phyloP scores from a whole-genome alignment of 2,888 invertebrate species.

The Xanthorhoe spadicearia region DNA sequence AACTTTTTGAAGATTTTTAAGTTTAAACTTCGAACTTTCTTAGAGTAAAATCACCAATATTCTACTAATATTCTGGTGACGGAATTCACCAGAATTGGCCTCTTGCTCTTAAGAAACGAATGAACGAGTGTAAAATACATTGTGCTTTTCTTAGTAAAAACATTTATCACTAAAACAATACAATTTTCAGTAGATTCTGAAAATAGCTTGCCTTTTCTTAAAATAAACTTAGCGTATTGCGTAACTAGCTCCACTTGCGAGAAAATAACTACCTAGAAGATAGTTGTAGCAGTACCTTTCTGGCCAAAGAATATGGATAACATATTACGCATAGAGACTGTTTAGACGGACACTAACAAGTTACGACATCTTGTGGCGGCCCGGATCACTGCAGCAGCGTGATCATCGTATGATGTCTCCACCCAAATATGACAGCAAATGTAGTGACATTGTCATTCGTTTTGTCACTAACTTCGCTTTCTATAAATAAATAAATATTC shows the following conservation, averaged over 20 bases:
- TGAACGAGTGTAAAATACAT: background rate
- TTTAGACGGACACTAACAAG: no score
- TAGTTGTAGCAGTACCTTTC: constrained; percentile 13
- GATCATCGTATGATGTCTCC: no score
- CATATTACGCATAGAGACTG: background rate
- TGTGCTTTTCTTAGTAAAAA: background rate
- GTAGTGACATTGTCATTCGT: no score
- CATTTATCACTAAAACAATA: background rate
- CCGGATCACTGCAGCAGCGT: no score
- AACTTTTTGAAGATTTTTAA: no score
- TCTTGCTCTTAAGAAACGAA: no score
- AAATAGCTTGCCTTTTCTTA: constrained; percentile 12
- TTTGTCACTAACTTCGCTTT: no score
- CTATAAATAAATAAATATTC: no score
- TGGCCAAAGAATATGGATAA: background rate
- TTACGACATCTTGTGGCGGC: no score
- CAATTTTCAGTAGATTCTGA: background rate
- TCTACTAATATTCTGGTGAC: no score
- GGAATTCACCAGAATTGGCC: no score
- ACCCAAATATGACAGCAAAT: no score
- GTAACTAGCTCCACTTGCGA: constrained; percentile 13
- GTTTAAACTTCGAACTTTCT: background rate
- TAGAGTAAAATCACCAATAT: background rate
- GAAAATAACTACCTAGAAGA: constrained; percentile 15
- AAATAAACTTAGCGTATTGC: constrained; percentile 13